Conservation (phyloP, 2,888 invertebrate genomes). For the Tenthredo mesomela region DNA sequence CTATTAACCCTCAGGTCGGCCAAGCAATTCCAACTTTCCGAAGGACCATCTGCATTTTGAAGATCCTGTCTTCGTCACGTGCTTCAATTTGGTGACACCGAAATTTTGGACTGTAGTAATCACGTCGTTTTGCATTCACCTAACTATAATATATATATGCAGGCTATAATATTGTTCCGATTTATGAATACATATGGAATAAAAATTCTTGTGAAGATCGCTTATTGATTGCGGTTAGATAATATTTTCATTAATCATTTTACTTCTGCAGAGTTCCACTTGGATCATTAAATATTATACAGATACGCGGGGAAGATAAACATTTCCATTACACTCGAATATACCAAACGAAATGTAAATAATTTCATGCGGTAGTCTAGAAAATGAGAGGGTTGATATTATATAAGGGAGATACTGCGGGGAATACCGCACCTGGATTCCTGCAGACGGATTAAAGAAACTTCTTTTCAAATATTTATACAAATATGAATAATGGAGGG, state of each 20-base stretch:
- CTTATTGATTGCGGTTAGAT: neutral
- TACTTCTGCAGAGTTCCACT: neutral
- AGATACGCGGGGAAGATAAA: neutral
- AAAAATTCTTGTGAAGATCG: neutral
- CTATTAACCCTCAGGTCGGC: conserved; percentile 42
- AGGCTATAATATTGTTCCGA: neutral
- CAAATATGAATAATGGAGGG: neutral
- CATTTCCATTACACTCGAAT: neutral
- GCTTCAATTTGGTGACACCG: neutral
- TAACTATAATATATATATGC: too few relatives aligned
- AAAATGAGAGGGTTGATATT: neutral
- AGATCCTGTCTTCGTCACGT: conserved; percentile 16
- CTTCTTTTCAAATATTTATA: conserved; percentile 11
- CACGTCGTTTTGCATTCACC: neutral
- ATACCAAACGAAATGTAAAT: neutral
- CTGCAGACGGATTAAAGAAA: conserved; percentile 29
- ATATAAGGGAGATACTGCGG: neutral
- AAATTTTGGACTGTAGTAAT: neutral
- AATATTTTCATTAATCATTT: neutral
- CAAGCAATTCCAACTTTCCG: conserved; percentile 44
- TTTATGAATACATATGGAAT: neutral
- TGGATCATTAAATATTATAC: neutral
- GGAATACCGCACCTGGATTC: neutral
- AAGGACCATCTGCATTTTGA: conserved; percentile 32
- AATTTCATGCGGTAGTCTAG: conserved; percentile 1